Evolutionary conservation across 2,888 invertebrate species (phyloP).

Genomic region (Stenodera caucasica): DNA sequence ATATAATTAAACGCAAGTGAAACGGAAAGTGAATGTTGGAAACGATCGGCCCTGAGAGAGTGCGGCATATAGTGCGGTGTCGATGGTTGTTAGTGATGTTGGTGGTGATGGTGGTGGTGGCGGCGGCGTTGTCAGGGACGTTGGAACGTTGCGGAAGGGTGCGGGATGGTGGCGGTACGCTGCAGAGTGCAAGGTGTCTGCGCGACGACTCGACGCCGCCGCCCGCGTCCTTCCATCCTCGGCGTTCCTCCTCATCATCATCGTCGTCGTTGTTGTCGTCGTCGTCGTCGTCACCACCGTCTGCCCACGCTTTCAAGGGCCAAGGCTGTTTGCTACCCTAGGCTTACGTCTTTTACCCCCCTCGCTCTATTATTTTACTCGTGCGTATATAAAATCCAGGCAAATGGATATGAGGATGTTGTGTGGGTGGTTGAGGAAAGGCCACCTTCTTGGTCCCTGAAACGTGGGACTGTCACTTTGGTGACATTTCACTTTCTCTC

Average conservation of each 20-base stretch:
- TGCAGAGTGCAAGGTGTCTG: conserved; percentile 58
- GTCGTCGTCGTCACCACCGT: conserved; percentile 26
- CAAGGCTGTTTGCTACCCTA: conserved; percentile 40
- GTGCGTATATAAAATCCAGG: conserved; percentile 1
- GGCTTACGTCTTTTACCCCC: conserved; percentile 13
- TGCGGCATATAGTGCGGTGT: conserved; percentile 36
- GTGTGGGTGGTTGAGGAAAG: neutral
- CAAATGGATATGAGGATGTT: conserved; percentile 5
- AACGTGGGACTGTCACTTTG: conserved; percentile 19
- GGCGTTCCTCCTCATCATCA: conserved; percentile 30
- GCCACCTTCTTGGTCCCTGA: conserved; percentile 14
- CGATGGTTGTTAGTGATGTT: conserved; percentile 20
- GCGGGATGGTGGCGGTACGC: conserved; percentile 50
- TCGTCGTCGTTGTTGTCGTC: conserved; percentile 32
- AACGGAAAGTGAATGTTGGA: conserved; percentile 41
- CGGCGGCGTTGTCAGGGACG: conserved; percentile 39
- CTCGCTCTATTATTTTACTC: conserved; percentile 6
- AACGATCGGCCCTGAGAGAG: conserved; percentile 36
- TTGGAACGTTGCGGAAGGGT: conserved; percentile 45
- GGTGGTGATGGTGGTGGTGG: conserved; percentile 31
- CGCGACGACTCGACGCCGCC: conserved; percentile 56
- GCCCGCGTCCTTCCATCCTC: conserved; percentile 46
- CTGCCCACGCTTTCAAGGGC: conserved; percentile 42
- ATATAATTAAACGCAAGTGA: conserved; percentile 35
- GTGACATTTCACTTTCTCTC: conserved; percentile 31